phyloP scores from a whole-genome alignment of 1,140 invertebrate genomes.

The Drosophila auraria region DNA sequence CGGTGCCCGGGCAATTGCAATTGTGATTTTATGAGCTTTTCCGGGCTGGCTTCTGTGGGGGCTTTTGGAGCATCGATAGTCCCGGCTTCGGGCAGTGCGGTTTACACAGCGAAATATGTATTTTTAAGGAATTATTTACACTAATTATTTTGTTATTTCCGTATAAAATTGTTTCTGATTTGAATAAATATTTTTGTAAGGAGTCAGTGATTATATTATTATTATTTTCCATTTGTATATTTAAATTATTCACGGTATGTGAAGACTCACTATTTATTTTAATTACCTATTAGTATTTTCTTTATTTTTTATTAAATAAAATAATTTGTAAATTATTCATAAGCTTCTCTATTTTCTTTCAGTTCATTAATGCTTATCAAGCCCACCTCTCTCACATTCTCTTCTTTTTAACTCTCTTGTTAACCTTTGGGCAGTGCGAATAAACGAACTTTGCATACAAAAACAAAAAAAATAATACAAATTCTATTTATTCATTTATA shows the following conservation, averaged over 20 bases:
- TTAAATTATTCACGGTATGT: too few relatives aligned
- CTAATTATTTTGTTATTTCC: not conserved
- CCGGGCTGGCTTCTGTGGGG: constrained; percentile 37
- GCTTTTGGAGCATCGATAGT: constrained; percentile 52
- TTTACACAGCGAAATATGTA: constrained; percentile 6
- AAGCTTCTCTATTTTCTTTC: not conserved
- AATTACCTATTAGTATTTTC: not conserved
- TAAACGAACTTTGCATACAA: constrained; percentile 24
- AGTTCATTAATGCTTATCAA: constrained; percentile 27
- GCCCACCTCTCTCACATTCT: constrained; percentile 2
- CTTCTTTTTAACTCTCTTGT: constrained; percentile 14
- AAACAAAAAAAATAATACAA: constrained; percentile 47
- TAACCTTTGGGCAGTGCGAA: constrained; percentile 32
- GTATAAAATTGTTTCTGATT: not conserved
- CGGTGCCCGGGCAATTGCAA: constrained; percentile 52
- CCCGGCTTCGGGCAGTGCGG: constrained; percentile 13
- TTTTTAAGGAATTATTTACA: not conserved
- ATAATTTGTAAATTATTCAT: not conserved
- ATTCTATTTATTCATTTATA: constrained; percentile 61
- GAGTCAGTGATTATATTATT: too few relatives aligned
- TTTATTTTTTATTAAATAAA: too few relatives aligned
- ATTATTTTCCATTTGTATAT: not conserved
- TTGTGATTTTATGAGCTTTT: constrained; percentile 72
- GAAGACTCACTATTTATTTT: too few relatives aligned
- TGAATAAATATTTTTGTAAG: too few relatives aligned